Conservation (phyloP, 2,113 vertebrate species). For the Connochaetes taurinus region DNA sequence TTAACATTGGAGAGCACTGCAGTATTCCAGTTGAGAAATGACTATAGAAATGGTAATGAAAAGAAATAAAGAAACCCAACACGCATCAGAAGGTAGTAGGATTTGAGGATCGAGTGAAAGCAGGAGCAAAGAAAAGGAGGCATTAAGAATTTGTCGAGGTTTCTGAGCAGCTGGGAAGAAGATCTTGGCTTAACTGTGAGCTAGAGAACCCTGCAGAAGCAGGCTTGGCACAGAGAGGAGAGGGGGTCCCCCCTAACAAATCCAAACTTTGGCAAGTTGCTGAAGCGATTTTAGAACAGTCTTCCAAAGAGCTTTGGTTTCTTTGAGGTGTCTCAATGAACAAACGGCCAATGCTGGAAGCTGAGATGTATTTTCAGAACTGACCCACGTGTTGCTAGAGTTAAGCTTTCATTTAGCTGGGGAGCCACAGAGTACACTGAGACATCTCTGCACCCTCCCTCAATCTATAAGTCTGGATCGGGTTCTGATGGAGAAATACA, state of each 20-base stretch:
- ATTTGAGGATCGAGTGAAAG: not conserved
- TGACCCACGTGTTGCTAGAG: constrained; percentile 25
- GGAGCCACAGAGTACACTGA: constrained; percentile 14
- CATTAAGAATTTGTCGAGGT: not conserved
- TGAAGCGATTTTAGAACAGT: constrained; percentile 1
- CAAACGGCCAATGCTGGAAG: constrained; percentile 29
- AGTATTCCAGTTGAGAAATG: not conserved
- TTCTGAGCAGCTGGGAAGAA: not conserved
- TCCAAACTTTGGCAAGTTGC: not conserved
- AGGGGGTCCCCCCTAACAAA: not conserved
- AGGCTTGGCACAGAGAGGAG: not conserved
- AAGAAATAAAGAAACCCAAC: not conserved
- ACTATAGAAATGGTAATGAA: not conserved
- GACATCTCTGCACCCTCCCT: not conserved
- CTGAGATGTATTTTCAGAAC: constrained; percentile 38
- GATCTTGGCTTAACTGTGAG: not conserved
- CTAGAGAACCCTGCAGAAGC: not conserved
- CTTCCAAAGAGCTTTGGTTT: constrained; percentile 21
- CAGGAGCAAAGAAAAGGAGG: not conserved
- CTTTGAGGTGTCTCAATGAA: constrained; percentile 16
- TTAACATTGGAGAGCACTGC: not conserved
- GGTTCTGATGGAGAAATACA: not conserved
- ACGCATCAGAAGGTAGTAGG: not conserved
- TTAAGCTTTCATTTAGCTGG: constrained; percentile 41
- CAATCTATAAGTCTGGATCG: not conserved